phyloP scores from a whole-genome alignment of 2,113 vertebrate genomes.

The Kryptolebias marmoratus region DNA sequence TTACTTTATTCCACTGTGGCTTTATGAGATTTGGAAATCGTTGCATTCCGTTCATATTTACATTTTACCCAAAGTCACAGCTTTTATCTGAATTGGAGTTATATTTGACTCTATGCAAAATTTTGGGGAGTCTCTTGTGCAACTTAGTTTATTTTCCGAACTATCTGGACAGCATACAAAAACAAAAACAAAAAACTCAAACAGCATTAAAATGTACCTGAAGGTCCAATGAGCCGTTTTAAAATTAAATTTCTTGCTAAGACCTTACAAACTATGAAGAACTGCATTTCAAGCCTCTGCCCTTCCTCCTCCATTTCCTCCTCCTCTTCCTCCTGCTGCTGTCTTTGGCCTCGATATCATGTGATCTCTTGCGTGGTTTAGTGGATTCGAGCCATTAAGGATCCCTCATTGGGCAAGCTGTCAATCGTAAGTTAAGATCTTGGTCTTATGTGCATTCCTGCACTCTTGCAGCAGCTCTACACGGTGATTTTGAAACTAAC shows the following conservation, averaged over 20 bases:
- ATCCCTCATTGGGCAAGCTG: conserved; percentile 52
- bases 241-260: neutral
- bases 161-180: too few species aligned
- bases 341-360: conserved; percentile 52
- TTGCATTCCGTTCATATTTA: too few species aligned
- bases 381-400: conserved; percentile 60
- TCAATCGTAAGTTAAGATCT: conserved; percentile 64
- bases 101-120: too few species aligned
- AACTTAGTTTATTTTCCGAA: too few species aligned
- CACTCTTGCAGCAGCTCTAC: conserved; percentile 43
- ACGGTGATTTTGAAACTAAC: conserved; percentile 19
- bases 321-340: conserved; percentile 5
- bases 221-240: neutral
- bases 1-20: too few species aligned
- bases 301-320: conserved; percentile 39
- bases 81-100: too few species aligned
- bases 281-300: conserved; percentile 35
- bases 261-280: conserved; percentile 17
- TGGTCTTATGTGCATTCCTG: conserved; percentile 64
- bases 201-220: too few species aligned
- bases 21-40: too few species aligned
- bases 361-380: conserved; percentile 58
- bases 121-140: too few species aligned
- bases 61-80: too few species aligned
- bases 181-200: too few species aligned